Percentiles rank a stretch among this genome's conserved stretches.
Conservation (phyloP, 1,140 invertebrate genomes). For the Rhopalosiphum maidis region DNA sequence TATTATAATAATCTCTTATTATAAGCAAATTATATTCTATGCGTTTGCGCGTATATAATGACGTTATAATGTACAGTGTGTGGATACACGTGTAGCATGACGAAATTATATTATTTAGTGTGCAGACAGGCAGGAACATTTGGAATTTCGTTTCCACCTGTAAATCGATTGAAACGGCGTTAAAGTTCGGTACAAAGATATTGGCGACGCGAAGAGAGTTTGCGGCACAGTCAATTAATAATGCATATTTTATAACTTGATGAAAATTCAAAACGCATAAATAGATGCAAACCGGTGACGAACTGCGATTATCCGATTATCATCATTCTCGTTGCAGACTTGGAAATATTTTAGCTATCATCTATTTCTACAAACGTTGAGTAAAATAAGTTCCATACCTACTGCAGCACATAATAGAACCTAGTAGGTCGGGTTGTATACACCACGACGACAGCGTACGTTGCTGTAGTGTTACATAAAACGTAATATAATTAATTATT, state of each 20-base stretch:
- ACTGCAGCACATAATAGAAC: no score
- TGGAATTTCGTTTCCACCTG: not conserved
- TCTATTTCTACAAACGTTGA: not conserved
- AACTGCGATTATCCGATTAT: not conserved
- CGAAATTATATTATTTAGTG: not conserved
- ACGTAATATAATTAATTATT: constrained; percentile 27
- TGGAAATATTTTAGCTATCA: no score
- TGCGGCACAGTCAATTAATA: not conserved
- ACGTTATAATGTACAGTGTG: not conserved
- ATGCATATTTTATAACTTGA: not conserved
- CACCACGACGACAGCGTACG: not conserved
- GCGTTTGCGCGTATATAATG: not conserved
- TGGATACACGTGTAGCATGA: not conserved
- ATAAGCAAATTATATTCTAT: not conserved
- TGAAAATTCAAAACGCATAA: not conserved
- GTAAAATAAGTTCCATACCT: not conserved
- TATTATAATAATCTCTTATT: not conserved
- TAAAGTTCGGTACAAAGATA: not conserved
- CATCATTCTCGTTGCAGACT: no score
- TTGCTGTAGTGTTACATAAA: not conserved
- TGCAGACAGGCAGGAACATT: not conserved
- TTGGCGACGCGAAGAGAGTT: not conserved
- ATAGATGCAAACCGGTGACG: not conserved
- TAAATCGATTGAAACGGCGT: not conserved
- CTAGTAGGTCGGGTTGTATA: not conserved